A percentile compares a stretch with the other conserved stretches of the same genome.
Conservation (phyloP, 2,113 vertebrate genomes). For the Oryctolagus cuniculus region DNA sequence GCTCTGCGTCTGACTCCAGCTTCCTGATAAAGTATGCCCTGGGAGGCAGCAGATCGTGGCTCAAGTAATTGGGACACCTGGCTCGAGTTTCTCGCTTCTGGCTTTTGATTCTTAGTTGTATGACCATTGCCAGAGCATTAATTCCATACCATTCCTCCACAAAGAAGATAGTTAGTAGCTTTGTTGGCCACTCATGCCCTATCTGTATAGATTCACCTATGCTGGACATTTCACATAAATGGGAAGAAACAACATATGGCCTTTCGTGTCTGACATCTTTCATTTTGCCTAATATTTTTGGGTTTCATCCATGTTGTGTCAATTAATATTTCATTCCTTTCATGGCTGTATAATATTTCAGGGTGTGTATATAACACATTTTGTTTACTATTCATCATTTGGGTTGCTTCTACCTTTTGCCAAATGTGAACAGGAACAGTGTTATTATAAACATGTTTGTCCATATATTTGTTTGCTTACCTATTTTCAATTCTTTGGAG, state of each 20-base stretch:
- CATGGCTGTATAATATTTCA: conserved; percentile 27
- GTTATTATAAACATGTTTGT: neutral
- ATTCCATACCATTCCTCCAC: neutral
- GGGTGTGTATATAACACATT: neutral
- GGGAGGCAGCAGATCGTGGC: too few relatives aligned
- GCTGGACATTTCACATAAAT: neutral
- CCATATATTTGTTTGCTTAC: neutral
- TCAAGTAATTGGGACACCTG: too few relatives aligned
- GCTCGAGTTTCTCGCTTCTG: too few relatives aligned
- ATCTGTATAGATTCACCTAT: neutral
- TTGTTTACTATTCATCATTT: neutral
- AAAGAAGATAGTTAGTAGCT: neutral
- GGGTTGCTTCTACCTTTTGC: neutral
- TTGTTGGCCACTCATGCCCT: neutral
- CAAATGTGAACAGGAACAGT: neutral
- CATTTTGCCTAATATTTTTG: conserved; percentile 25
- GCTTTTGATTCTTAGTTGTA: neutral
- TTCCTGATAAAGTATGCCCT: too few relatives aligned
- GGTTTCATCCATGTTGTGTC: neutral
- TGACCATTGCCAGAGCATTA: neutral
- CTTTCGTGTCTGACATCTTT: neutral
- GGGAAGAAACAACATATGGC: neutral
- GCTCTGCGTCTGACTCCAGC: too few relatives aligned
- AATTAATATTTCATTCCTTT: conserved; percentile 7
- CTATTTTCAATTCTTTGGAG: neutral